Evolutionary conservation across 1,140 invertebrate species (phyloP).

Genomic region (Halesus radiatus): DNA sequence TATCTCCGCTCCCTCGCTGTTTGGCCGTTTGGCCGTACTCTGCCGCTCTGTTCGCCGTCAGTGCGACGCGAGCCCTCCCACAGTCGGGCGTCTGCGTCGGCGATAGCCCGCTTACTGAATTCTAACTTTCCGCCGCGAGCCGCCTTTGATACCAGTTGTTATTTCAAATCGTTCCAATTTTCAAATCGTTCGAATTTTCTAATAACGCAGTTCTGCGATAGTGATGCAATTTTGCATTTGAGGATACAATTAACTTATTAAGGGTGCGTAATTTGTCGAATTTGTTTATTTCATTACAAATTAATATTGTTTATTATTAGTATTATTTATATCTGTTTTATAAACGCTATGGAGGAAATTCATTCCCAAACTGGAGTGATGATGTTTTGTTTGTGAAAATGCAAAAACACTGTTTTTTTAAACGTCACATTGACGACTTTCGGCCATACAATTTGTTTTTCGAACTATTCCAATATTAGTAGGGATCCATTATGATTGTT

Average conservation of each 20-base stretch:
- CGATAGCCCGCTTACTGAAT: slow-evolving; percentile 11
- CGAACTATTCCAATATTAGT: too few species aligned
- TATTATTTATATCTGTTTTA: too few species aligned
- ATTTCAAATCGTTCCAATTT: slow-evolving; percentile 27
- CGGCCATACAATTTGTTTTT: too few species aligned
- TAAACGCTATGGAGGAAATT: too few species aligned
- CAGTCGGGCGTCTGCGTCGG: slow-evolving; percentile 27
- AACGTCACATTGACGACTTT: too few species aligned
- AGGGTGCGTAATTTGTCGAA: slow-evolving; percentile 24
- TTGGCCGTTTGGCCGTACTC: too few species aligned
- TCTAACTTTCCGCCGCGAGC: slow-evolving; percentile 9
- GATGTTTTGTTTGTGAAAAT: too few species aligned
- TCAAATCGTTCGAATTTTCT: slow-evolving; percentile 7
- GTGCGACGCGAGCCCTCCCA: slow-evolving; percentile 7
- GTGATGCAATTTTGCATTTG: slow-evolving; percentile 8
- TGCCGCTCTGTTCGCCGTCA: neutral
- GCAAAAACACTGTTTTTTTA: too few species aligned
- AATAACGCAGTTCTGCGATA: neutral
- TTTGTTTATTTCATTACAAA: too few species aligned
- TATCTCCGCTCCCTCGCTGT: slow-evolving; percentile 35
- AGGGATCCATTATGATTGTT: too few species aligned
- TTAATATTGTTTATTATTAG: too few species aligned
- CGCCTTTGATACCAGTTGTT: neutral
- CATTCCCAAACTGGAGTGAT: too few species aligned
- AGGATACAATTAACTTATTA: neutral